Conservation (phyloP, 1,140 invertebrate species). For the Thaumatotibia leucotreta region DNA sequence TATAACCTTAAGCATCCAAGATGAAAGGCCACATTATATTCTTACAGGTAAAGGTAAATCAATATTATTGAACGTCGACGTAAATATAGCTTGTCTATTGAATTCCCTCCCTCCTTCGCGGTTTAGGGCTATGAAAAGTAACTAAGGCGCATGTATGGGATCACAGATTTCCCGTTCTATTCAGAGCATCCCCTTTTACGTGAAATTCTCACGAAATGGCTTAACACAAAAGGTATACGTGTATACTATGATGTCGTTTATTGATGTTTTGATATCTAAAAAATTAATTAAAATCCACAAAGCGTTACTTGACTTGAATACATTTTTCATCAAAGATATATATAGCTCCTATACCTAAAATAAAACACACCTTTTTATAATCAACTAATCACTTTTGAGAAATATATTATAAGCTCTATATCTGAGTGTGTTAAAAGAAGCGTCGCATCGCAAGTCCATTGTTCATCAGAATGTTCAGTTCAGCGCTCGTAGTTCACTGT, state of each 20-base stretch:
- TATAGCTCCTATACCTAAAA: no score
- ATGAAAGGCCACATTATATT: neutral
- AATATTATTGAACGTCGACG: neutral
- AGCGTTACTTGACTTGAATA: no score
- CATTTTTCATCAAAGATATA: no score
- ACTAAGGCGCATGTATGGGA: slow-evolving; percentile 28
- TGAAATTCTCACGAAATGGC: slow-evolving; percentile 30
- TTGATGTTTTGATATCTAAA: no score
- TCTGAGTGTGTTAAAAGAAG: no score
- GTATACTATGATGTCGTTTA: neutral
- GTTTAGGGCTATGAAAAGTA: slow-evolving; percentile 26
- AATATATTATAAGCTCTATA: no score
- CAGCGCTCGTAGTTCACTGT: neutral
- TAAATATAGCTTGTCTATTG: slow-evolving; percentile 4
- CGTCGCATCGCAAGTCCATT: neutral
- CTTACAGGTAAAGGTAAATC: neutral
- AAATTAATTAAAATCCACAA: no score
- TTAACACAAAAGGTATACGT: slow-evolving; percentile 27
- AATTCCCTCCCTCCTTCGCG: slow-evolving; percentile 7
- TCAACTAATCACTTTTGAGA: no score
- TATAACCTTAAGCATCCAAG: neutral
- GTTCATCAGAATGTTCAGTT: neutral
- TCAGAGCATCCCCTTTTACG: slow-evolving; percentile 29
- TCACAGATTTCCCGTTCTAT: slow-evolving; percentile 33
- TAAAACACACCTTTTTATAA: no score